Evolutionary conservation across 2,113 vertebrate genomes (phyloP).

Genomic region (Tursiops truncatus): DNA sequence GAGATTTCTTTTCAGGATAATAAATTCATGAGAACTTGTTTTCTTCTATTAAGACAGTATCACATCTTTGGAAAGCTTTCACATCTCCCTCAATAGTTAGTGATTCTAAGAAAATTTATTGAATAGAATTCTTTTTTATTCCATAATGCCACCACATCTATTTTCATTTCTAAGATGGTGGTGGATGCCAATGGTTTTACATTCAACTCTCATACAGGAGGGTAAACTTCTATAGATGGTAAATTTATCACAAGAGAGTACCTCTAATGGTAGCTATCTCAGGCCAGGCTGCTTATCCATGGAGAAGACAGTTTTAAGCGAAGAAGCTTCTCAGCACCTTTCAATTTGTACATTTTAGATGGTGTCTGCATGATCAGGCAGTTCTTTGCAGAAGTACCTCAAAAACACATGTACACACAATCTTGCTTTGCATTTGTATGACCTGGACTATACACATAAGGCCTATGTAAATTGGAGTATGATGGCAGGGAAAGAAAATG

Average conservation of each 20-base stretch:
- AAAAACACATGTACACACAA: neutral
- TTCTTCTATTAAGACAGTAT: conserved; percentile 65
- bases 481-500: neutral
- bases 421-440: neutral
- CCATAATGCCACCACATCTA: neutral
- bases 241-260: neutral
- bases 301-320: neutral
- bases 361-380: neutral
- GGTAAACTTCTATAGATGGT: neutral
- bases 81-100: neutral
- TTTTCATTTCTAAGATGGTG: neutral
- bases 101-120: neutral
- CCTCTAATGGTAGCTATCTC: neutral
- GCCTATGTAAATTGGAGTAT: neutral
- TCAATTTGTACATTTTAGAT: neutral
- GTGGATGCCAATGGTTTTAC: neutral
- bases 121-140: neutral
- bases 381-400: neutral
- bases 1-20: conserved; percentile 62
- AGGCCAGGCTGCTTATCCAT: neutral
- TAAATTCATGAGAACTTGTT: conserved; percentile 55
- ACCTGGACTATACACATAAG: neutral
- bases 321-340: neutral
- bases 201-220: neutral
- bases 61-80: conserved; percentile 36